Conservation (phyloP, 2,797 vertebrate species). For the Takifugu rubripes region DNA sequence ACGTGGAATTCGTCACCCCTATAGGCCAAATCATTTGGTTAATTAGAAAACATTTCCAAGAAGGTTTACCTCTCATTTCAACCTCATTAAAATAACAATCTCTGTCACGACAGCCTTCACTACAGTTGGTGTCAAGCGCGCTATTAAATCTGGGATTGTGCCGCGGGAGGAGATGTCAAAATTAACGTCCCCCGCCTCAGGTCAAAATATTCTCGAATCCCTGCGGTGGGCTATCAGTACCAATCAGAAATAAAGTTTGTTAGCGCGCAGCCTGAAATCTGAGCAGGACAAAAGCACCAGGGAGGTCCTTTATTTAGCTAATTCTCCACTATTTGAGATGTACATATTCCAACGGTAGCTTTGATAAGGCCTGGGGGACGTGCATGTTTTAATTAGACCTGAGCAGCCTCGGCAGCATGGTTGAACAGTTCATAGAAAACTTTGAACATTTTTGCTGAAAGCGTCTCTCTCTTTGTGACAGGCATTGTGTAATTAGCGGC, state of each 20-base stretch:
- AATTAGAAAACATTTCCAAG: conserved; percentile 61
- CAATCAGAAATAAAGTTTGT: conserved; percentile 70
- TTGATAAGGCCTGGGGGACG: conserved; percentile 74
- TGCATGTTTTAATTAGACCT: conserved; percentile 71
- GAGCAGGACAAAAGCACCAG: conserved; percentile 64
- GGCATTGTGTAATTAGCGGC: conserved; percentile 73
- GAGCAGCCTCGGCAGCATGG: conserved; percentile 61
- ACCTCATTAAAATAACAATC: conserved; percentile 62
- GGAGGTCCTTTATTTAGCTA: conserved; percentile 72
- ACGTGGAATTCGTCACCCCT: conserved; percentile 46
- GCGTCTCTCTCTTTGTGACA: conserved; percentile 69
- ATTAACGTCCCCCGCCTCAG: conserved; percentile 69
- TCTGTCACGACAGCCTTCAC: conserved; percentile 53
- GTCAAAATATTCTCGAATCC: conserved; percentile 71
- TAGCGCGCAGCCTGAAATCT: conserved; percentile 41
- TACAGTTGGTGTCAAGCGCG: conserved; percentile 52
- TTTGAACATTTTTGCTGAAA: conserved; percentile 67
- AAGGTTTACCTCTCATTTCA: conserved; percentile 64
- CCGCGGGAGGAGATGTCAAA: conserved; percentile 72
- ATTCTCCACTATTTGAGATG: conserved; percentile 70
- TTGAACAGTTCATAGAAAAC: conserved; percentile 70
- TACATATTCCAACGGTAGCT: conserved; percentile 68
- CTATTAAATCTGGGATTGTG: conserved; percentile 56
- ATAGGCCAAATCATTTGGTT: conserved; percentile 59
- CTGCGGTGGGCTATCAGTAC: conserved; percentile 56